These are phyloP conservation scores for Pachyseris speciosa DNA, from an alignment of 64 coral and sea anemone species.

Conservation along the genomic window DNA sequence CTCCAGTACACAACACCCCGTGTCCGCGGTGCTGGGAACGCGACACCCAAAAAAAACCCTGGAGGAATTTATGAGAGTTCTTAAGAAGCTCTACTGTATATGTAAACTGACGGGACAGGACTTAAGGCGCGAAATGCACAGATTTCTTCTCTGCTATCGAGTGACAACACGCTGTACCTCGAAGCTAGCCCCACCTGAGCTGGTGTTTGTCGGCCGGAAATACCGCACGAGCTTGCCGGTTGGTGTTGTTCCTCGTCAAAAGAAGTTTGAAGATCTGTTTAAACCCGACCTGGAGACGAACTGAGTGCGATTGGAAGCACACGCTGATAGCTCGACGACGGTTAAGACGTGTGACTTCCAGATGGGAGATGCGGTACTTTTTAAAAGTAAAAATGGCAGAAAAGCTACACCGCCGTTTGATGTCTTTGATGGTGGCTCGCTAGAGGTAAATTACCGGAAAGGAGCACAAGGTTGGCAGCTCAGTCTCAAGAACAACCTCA, in stretches of 20 bases:
- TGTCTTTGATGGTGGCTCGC: not conserved
- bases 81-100: slow-evolving; percentile 21
- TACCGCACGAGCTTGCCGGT: slow-evolving; percentile 6
- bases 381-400: not conserved
- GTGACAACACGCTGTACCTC: slow-evolving; percentile 35
- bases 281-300: not conserved
- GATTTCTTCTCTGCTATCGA: slow-evolving; percentile 36
- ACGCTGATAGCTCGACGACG: not conserved
- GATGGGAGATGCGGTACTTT: not conserved
- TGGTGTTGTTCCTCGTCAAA: not conserved
- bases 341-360: not conserved
- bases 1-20: too few species aligned
- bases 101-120: not conserved
- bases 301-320: not conserved
- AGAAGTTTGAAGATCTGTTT: slow-evolving; percentile 53
- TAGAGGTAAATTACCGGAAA: not conserved
- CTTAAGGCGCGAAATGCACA: slow-evolving; percentile 18
- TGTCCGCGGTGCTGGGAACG: too few species aligned
- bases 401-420: not conserved
- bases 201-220: slow-evolving; percentile 33
- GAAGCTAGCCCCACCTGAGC: slow-evolving; percentile 43
- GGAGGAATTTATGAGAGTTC: slow-evolving; percentile 35
- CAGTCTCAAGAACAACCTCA: not conserved
- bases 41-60: slow-evolving; percentile 21
- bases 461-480: not conserved